Percentiles rank a stretch among this genome's conserved stretches.
Conservation (phyloP, 1,140 invertebrate genomes). For the Thaumatotibia leucotreta region DNA sequence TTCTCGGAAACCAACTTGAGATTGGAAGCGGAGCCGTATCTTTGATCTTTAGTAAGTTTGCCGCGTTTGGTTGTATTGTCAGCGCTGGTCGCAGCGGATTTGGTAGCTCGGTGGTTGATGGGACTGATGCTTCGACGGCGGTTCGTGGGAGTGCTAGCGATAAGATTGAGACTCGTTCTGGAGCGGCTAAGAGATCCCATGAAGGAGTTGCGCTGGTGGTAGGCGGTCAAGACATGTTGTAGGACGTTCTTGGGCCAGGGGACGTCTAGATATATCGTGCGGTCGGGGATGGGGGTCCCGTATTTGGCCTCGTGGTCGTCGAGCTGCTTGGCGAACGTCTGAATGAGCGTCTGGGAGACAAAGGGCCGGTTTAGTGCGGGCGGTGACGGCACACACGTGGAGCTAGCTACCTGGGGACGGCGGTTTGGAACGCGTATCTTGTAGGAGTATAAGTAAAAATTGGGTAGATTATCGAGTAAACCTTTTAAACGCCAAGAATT, state of each 20-base stretch:
- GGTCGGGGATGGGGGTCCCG: constrained; percentile 67
- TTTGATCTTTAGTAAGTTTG: constrained; percentile 43
- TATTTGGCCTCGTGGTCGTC: constrained; percentile 75
- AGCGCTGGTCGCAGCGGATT: constrained; percentile 47
- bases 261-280: constrained; percentile 52
- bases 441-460: too few species aligned
- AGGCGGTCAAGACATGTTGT: constrained; percentile 68
- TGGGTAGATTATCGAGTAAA: too few species aligned
- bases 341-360: constrained; percentile 53
- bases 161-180: constrained; percentile 69
- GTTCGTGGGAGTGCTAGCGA: constrained; percentile 46
- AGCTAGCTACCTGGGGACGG: neutral
- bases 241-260: constrained; percentile 73
- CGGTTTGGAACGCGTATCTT: constrained; percentile 2
- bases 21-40: constrained; percentile 60
- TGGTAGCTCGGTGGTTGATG: constrained; percentile 26
- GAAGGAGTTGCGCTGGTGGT: constrained; percentile 71
- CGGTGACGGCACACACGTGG: constrained; percentile 44
- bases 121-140: constrained; percentile 52
- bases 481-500: too few species aligned
- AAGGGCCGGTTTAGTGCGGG: constrained; percentile 25
- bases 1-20: constrained; percentile 63
- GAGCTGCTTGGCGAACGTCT: constrained; percentile 60
- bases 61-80: constrained; percentile 47
- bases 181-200: constrained; percentile 75